phyloP scores from a whole-genome alignment of 2,888 invertebrate species.

The Dasysyrphus albostriatus region DNA sequence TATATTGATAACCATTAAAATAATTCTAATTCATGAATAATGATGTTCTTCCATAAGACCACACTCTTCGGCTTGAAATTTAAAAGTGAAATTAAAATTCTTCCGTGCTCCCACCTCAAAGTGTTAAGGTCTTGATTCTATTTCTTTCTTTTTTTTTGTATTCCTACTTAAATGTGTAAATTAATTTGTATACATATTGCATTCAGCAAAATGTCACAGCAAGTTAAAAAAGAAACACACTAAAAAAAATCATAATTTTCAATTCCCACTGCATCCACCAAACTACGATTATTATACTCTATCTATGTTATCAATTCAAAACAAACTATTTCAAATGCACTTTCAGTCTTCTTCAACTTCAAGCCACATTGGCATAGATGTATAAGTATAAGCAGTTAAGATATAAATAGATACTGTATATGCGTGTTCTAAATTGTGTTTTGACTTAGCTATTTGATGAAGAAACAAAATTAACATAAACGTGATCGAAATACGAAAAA shows the following conservation, averaged over 20 bases:
- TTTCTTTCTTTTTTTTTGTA: background rate
- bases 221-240: no score
- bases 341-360: constrained; percentile 60
- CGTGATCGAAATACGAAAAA: constrained; percentile 47
- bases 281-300: background rate
- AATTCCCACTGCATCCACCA: constrained; percentile 20
- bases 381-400: background rate
- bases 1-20: background rate
- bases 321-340: constrained; percentile 59
- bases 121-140: background rate
- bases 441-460: constrained; percentile 14
- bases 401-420: background rate
- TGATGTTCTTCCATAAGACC: constrained; percentile 31
- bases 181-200: constrained; percentile 17
- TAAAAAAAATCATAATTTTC: constrained; percentile 9
- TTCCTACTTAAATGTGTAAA: background rate
- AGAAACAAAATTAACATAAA: background rate
- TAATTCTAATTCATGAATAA: constrained; percentile 55
- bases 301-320: background rate
- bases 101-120: constrained; percentile 42
- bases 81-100: constrained; percentile 76
- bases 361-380: background rate
- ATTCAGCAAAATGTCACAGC: constrained; percentile 13
- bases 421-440: constrained; percentile 72
- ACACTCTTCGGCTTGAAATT: constrained; percentile 56